phyloP scores from a whole-genome alignment of 2,113 vertebrate genomes.

The Puffinus mauretanicus region DNA sequence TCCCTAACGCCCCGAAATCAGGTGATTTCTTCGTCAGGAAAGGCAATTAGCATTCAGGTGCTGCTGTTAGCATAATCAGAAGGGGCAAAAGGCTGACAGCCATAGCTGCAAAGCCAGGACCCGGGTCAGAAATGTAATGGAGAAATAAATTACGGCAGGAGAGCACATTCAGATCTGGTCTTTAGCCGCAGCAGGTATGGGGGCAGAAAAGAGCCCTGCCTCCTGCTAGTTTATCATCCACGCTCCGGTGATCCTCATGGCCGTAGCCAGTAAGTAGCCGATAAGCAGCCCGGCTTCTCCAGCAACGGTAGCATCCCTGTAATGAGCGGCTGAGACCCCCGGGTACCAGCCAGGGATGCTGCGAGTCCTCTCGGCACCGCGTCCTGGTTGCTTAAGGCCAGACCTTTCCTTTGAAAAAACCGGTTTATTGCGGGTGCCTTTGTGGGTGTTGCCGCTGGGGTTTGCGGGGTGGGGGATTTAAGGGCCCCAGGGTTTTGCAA shows the following conservation, averaged over 20 bases:
- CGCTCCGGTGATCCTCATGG: constrained; percentile 64
- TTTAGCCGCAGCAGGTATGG: not conserved
- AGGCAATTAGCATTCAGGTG: constrained; percentile 62
- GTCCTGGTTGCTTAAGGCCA: not conserved
- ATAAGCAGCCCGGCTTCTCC: not conserved
- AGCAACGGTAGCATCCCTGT: not conserved
- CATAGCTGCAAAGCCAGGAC: constrained; percentile 13
- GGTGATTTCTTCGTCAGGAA: not conserved
- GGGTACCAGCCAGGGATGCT: not conserved
- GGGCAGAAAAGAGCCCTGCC: not conserved
- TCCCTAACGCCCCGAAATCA: not conserved
- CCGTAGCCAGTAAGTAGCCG: constrained; percentile 41
- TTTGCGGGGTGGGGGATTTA: not conserved
- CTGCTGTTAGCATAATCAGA: constrained; percentile 43
- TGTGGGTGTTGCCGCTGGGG: not conserved
- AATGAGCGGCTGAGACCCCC: not conserved
- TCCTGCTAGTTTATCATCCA: constrained; percentile 65
- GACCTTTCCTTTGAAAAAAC: not conserved
- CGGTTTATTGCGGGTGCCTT: not conserved
- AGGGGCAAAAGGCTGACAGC: constrained; percentile 35
- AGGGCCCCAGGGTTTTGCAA: not conserved
- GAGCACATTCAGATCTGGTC: constrained; percentile 4
- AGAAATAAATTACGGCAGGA: constrained; percentile 69
- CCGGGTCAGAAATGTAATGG: constrained; percentile 44
- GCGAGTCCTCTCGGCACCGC: accelerated